Conservation (phyloP, 2,888 invertebrate species). For the Tenthredo mesomela region DNA sequence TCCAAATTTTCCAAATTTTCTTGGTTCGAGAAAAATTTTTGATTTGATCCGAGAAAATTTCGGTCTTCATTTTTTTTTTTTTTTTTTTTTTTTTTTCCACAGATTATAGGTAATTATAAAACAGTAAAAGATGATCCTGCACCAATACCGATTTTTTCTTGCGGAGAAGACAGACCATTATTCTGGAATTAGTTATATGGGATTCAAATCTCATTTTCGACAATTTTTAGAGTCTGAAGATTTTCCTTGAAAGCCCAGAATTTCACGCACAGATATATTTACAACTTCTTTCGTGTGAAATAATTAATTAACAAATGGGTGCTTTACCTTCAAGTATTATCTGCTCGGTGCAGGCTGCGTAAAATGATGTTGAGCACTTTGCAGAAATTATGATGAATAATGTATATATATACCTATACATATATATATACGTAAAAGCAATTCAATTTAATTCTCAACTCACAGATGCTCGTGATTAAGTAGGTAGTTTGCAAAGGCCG, state of each 20-base stretch:
- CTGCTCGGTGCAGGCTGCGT: background rate
- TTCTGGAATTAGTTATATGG: background rate
- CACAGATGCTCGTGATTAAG: constrained; percentile 27
- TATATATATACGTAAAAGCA: background rate
- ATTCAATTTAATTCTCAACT: constrained; percentile 5
- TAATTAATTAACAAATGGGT: background rate
- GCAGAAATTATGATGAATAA: background rate
- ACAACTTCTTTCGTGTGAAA: background rate
- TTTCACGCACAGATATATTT: background rate
- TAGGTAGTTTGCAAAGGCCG: background rate
- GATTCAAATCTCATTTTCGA: background rate
- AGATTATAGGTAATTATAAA: background rate
- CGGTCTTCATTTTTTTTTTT: too few species aligned
- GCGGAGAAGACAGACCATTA: background rate
- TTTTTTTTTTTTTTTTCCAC: too few species aligned
- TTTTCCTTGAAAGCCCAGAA: background rate
- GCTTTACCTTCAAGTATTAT: background rate
- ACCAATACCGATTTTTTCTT: background rate
- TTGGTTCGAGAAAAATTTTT: too few species aligned
- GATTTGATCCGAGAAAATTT: too few species aligned
- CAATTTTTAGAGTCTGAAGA: background rate
- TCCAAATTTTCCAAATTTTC: too few species aligned
- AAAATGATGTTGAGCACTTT: constrained; percentile 9
- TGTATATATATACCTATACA: too few species aligned
- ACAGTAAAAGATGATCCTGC: background rate